These are phyloP conservation scores for Acanthopleura granulata DNA, from an alignment of 2,888 invertebrate species.

Conservation along the genomic window DNA sequence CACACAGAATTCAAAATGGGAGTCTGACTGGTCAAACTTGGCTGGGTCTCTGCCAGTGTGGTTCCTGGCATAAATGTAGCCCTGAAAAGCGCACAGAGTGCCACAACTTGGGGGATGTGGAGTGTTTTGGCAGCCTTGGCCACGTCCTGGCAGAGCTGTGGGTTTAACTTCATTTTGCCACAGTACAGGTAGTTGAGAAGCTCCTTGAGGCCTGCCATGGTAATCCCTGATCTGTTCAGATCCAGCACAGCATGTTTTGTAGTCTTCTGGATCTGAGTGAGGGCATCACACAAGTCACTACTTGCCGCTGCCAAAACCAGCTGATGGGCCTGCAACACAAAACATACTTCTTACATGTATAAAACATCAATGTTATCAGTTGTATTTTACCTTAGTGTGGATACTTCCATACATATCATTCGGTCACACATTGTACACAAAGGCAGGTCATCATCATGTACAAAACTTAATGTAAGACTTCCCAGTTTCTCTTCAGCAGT, in stretches of 20 bases:
- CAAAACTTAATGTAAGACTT: no score
- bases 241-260: constrained; percentile 1
- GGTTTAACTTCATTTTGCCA: not conserved
- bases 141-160: not conserved
- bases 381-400: no score
- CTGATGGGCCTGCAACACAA: not conserved
- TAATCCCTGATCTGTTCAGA: not conserved
- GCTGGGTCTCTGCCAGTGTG: no score
- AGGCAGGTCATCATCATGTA: no score
- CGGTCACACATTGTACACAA: no score
- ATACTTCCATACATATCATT: no score
- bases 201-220: not conserved
- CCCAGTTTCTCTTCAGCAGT: no score
- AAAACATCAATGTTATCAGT: no score
- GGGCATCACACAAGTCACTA: not conserved
- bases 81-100: not conserved
- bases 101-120: not conserved
- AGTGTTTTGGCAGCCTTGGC: not conserved
- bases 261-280: not conserved
- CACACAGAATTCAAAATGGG: no score
- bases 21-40: no score
- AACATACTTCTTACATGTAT: no score
- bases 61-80: not conserved
- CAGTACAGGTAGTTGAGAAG: not conserved
- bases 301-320: not conserved